These are phyloP conservation scores for Platorchestia sp. DNA, from an alignment of 1,140 invertebrate genomes.

Conservation along the genomic window DNA sequence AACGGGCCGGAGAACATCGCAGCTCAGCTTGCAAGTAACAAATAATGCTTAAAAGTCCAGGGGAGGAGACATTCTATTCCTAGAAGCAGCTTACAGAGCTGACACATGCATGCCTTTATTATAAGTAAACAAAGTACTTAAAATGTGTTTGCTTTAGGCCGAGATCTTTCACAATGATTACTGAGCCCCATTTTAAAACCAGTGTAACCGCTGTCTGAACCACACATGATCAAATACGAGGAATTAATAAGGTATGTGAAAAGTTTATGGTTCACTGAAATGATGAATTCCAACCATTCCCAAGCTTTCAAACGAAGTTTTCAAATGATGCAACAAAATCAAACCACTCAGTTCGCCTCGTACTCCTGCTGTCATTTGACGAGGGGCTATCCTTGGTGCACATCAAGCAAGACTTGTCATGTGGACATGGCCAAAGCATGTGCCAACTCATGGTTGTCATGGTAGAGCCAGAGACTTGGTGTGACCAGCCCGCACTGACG, in stretches of 20 bases:
- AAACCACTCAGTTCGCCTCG: neutral
- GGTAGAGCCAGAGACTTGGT: neutral
- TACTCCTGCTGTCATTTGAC: neutral
- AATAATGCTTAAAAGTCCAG: neutral
- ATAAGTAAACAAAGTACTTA: neutral
- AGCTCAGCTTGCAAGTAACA: neutral
- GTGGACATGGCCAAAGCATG: slow-evolving; percentile 35
- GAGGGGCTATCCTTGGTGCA: neutral
- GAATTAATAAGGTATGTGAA: neutral
- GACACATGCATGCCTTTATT: neutral
- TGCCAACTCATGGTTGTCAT: slow-evolving; percentile 49
- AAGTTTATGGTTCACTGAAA: neutral
- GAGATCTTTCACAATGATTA: too few species aligned
- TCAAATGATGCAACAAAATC: neutral
- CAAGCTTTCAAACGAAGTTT: neutral
- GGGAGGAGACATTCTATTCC: neutral
- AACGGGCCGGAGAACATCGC: neutral
- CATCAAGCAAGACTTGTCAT: slow-evolving; percentile 34
- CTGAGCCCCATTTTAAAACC: too few species aligned
- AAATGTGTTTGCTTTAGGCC: neutral
- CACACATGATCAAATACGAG: neutral
- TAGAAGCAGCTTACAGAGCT: neutral
- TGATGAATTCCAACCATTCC: neutral
- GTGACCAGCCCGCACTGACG: neutral
- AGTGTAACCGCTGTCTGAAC: neutral